phyloP scores from a whole-genome alignment of 2,888 invertebrate species.

The Cephus sareptanus region DNA sequence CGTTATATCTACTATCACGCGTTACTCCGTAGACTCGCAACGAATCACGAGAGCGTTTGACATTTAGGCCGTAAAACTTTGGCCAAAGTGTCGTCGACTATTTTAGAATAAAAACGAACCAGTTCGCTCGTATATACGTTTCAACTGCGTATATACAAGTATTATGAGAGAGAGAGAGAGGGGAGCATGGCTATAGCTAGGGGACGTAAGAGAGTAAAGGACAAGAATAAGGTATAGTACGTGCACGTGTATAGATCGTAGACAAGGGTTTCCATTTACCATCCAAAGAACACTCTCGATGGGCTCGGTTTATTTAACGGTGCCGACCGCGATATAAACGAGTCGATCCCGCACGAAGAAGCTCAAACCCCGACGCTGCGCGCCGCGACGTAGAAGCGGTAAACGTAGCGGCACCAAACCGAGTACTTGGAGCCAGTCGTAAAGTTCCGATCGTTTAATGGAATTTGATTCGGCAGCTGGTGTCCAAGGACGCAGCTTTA shows the following conservation, averaged over 20 bases:
- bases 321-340: constrained; percentile 2
- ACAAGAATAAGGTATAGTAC: neutral
- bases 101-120: neutral
- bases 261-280: neutral
- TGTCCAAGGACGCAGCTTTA: constrained; percentile 8
- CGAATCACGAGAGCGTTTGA: neutral
- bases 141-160: neutral
- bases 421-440: constrained; percentile 28
- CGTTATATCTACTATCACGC: neutral
- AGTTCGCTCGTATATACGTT: neutral
- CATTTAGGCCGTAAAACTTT: neutral
- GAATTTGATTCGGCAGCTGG: constrained; percentile 41
- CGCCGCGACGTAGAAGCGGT: constrained; percentile 3
- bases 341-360: neutral
- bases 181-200: neutral
- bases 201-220: neutral
- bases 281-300: neutral
- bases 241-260: neutral
- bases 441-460: constrained; percentile 40
- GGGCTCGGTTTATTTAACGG: neutral
- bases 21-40: neutral
- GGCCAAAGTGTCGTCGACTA: neutral
- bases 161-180: too few species aligned
- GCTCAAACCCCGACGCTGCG: neutral
- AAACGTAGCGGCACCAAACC: constrained; percentile 15